These are phyloP conservation scores for Drosophila differens DNA, from an alignment of 2,888 invertebrate species.

Conservation along the genomic window DNA sequence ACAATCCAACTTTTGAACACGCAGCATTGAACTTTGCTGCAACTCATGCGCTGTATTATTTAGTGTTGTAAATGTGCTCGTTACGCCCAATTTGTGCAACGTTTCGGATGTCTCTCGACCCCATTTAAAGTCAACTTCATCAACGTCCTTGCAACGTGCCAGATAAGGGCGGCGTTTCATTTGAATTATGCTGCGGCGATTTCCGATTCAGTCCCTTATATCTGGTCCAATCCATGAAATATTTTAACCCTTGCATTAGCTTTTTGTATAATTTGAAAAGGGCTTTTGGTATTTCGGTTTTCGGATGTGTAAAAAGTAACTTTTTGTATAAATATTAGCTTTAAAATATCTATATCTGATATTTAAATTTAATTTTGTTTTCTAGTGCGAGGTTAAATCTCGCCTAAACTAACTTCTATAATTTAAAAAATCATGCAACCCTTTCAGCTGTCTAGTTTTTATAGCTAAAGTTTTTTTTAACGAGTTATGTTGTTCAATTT, in stretches of 20 bases:
- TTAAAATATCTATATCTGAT: not conserved
- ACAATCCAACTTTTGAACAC: constrained; percentile 88
- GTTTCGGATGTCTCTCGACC: constrained; percentile 87
- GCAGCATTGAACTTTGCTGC: constrained; percentile 87
- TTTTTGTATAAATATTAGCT: not conserved
- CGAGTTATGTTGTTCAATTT: not conserved
- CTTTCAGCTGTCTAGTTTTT: not conserved
- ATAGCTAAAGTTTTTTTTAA: not conserved
- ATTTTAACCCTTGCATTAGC: not conserved
- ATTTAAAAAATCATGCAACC: too few species aligned
- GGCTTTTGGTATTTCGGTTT: not conserved
- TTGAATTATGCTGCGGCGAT: constrained; percentile 76
- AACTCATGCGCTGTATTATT: constrained; percentile 89
- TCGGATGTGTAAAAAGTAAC: not conserved
- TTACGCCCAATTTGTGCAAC: constrained; percentile 87
- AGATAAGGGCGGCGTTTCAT: constrained; percentile 75
- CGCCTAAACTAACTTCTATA: not conserved
- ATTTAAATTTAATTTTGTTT: not conserved
- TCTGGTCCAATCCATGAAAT: not conserved
- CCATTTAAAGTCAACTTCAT: constrained; percentile 89
- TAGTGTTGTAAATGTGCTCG: constrained; percentile 88
- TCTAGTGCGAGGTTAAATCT: not conserved
- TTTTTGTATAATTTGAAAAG: not conserved
- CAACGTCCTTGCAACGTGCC: constrained; percentile 85
- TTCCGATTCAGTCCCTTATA: constrained; percentile 86